Evolutionary conservation across 2,113 vertebrate species (phyloP).

Genomic region (Pachyramphus minor): DNA sequence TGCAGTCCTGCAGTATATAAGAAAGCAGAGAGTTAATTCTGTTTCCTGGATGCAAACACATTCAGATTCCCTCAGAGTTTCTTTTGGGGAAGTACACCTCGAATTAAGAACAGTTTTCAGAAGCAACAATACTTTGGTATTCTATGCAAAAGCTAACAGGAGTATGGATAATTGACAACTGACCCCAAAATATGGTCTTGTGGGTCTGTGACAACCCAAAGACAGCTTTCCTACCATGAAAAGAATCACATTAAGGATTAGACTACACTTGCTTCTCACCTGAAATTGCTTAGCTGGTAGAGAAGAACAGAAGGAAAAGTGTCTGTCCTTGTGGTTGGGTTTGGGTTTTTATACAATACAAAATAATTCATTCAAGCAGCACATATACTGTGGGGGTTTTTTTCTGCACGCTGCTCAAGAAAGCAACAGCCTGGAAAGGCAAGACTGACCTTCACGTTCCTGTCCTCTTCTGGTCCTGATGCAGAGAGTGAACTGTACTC

Average conservation of each 20-base stretch:
- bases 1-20: background rate
- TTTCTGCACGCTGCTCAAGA: background rate
- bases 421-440: background rate
- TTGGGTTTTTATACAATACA: background rate
- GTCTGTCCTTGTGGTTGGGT: background rate
- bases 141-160: background rate
- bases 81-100: background rate
- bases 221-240: background rate
- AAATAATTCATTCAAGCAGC: background rate
- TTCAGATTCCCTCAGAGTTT: background rate
- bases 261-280: background rate
- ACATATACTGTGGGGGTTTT: rapidly evolving
- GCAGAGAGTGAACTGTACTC: background rate
- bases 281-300: background rate
- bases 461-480: background rate
- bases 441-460: background rate
- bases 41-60: background rate
- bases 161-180: background rate
- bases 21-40: background rate
- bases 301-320: background rate
- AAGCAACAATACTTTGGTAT: background rate
- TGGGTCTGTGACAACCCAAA: background rate
- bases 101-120: background rate
- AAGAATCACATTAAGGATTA: background rate
- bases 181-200: background rate